A percentile compares a stretch with the other conserved stretches of the same genome.
Evolutionary conservation across 2,797 vertebrate genomes (phyloP).

Genomic region (Monodelphis domestica): DNA sequence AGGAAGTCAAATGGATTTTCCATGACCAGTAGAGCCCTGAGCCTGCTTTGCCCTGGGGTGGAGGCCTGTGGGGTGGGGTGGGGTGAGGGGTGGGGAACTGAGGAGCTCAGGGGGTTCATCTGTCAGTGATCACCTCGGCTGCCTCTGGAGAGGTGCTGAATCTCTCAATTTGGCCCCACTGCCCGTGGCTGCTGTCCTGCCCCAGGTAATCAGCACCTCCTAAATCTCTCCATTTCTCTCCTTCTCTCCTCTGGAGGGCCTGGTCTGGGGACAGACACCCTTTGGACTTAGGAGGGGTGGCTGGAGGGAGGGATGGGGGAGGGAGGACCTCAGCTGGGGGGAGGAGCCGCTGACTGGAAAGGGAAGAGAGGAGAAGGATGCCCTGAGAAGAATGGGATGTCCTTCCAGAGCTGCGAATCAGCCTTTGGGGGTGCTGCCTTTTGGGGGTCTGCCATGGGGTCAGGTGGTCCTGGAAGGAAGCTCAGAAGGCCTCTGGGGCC

Average conservation of each 20-base stretch:
- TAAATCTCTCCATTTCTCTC: neutral
- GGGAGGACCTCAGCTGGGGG: slow-evolving; percentile 12
- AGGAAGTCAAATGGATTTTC: slow-evolving; percentile 79
- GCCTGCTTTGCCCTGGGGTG: neutral
- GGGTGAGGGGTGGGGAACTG: slow-evolving; percentile 17
- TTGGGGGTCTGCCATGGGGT: neutral
- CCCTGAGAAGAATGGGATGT: neutral
- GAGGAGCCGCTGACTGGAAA: neutral
- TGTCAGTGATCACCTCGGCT: slow-evolving; percentile 38
- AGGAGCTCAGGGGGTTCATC: slow-evolving; percentile 28
- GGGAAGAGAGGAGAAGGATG: neutral
- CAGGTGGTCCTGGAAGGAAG: neutral
- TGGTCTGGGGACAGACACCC: too few species aligned
- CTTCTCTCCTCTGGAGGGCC: neutral
- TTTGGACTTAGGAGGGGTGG: neutral
- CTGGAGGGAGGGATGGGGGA: neutral
- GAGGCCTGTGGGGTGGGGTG: slow-evolving; percentile 23
- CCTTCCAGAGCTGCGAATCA: neutral
- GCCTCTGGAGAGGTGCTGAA: neutral
- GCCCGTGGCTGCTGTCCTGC: neutral
- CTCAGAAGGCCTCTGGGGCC: neutral
- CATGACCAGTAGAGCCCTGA: slow-evolving; percentile 23
- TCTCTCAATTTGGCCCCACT: neutral
- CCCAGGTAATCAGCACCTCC: neutral
- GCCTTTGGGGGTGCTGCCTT: neutral